Base-by-base conservation (phyloP, 1,140 invertebrate species). In the Eurosta solidaginis region DNA sequence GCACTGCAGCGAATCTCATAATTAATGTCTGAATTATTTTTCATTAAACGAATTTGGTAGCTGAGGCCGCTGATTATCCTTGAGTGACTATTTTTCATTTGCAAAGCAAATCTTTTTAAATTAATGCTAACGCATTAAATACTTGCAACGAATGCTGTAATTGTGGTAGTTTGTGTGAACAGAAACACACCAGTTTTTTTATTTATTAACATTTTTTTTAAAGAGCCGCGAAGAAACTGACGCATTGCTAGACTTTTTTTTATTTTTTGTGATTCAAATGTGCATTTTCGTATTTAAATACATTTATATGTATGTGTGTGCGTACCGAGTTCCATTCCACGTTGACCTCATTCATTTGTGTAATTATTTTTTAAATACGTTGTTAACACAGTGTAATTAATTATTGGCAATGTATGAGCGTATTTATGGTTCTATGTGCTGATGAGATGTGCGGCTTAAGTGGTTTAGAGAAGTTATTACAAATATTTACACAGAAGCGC, bases 331-430 rank as follows among this genome's bases (percentile, higher is more conserved):
- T n/a, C n/a, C n/a, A 29, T 20, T 68, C 33, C n/a, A 22, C 17
- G 59, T 68, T 42, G 59, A 20, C 33, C 20, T 42, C 59, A 20
- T 68, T 68, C 59, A 29, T 40, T 68, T 68, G 22, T 68, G 59
- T 68, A 68, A 68, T 68, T 68, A 68, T 68, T 68, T 68, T 22
- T 68, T 42, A 68, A 68, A 68, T 68, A 40, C 59, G n/a, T 68
- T 40, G 59, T 36, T 68, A 68, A 68, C 33, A 2, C 2, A 1
- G 59, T 3, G 59, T 40, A 68, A 68, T 40, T 68, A 40, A 20
- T 40, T 68, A 68, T 68, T 3, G 4, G n/a, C 9, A 49, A 17
- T 17, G 4, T 49, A 3, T 9, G 17, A 10, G 17, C 17, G 17
- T 49, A 49, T 49, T 9, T 49, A 14, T 49, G 47, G 4, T n/a